Base-by-base conservation (phyloP, 2,113 vertebrate species). In the Apaloderma vittatum region DNA sequence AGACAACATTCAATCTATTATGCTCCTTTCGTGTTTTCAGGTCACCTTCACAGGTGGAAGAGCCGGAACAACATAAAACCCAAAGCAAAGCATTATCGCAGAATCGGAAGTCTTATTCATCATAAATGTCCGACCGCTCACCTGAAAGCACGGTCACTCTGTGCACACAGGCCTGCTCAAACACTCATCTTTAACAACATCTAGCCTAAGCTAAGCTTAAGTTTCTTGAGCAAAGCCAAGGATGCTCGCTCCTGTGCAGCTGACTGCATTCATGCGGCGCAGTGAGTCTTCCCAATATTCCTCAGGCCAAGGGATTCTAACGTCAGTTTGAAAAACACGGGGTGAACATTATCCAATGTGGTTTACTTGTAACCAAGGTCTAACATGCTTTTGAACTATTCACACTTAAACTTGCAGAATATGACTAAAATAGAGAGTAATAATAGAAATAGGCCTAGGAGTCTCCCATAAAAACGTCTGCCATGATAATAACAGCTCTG, bases 261-360 rank as follows among this genome's bases (percentile, higher is more conserved):
- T 70, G 57, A 20, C 12, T 8, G 27, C 4, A 11, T 49, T 23
- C 37, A 15, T 4, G 23, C 30, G 48, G 51, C 63, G 80, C 20
- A 30, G 37, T 63, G 48, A 81, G 32, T 30, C 76, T 26, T 67
- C 46, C 54, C 10, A 43, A 9, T 49, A 27, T 1, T 32, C 30
- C 71, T 54, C 18, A 23, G 65, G 58, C 32, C 22, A 11, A 72
- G 48, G 65, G 57, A 73, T 21, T 9, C 9, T 2, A 32, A 18
- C 0, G 3, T 16, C 30, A 59, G 16, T 73, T 67, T 34, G n/a
- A 4, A 27, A 27, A 67, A 67, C 10, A 27, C 1, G 7, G 19
- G 5, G 29, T 11, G 19, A 66, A 20, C 24, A 2, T 58, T 26
- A 58, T 11, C 43, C 20, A 22, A 0, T 1, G 15, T 11, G 43